phyloP scores from a whole-genome alignment of 2,113 vertebrate species.

The Scomber japonicus region DNA sequence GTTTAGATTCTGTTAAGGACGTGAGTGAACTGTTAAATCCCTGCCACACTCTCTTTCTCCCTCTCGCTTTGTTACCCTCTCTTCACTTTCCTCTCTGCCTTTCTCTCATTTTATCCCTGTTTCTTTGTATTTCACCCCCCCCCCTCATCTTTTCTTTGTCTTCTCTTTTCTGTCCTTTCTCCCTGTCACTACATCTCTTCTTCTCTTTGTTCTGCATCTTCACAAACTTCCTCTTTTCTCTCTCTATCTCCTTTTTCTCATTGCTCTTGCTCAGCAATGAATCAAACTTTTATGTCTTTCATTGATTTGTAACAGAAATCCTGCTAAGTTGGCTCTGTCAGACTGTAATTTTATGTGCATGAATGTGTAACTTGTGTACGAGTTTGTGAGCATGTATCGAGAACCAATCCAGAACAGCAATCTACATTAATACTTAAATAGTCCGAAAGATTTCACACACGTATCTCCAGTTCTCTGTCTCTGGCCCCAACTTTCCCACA shows the following conservation, averaged over 20 bases:
- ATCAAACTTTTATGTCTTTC: slow-evolving; percentile 30
- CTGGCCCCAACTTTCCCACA: slow-evolving; percentile 29
- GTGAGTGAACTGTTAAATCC: slow-evolving; percentile 56
- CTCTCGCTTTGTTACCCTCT: slow-evolving; percentile 25
- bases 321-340: not conserved
- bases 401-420: slow-evolving; percentile 44
- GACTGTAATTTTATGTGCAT: slow-evolving; percentile 5
- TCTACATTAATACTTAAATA: slow-evolving; percentile 45
- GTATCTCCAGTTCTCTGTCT: slow-evolving; percentile 17
- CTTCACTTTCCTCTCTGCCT: slow-evolving; percentile 3
- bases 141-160: not conserved
- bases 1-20: slow-evolving; percentile 58
- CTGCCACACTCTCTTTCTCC: slow-evolving; percentile 1
- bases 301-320: slow-evolving; percentile 36
- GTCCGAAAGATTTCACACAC: slow-evolving; percentile 3
- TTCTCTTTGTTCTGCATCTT: not conserved
- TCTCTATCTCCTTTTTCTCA: not conserved
- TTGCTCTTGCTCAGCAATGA: not conserved
- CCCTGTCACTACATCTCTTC: not conserved
- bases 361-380: not conserved
- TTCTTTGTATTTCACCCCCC: not conserved
- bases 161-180: not conserved
- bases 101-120: slow-evolving; percentile 3
- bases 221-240: not conserved
- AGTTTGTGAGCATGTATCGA: slow-evolving; percentile 18